Evolutionary conservation across 2,797 vertebrate genomes (phyloP).

Genomic region (Peromyscus eremicus): DNA sequence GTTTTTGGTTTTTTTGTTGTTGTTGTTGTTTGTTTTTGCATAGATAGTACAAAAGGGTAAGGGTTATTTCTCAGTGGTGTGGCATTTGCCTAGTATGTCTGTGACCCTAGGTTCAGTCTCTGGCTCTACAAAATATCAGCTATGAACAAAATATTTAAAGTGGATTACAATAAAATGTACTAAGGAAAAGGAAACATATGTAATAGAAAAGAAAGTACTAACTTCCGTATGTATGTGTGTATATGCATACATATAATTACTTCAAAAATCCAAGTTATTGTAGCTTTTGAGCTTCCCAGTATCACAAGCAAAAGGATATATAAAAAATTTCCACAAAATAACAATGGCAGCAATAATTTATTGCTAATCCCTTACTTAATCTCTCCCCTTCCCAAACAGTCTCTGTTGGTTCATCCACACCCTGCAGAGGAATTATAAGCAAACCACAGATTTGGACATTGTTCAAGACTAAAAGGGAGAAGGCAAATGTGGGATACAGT

Average conservation of each 20-base stretch:
- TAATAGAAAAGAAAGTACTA: background rate
- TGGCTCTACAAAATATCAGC: background rate
- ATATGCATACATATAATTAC: background rate
- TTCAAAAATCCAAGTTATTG: constrained; percentile 42
- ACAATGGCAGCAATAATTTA: background rate
- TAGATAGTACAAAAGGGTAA: background rate
- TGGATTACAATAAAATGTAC: background rate
- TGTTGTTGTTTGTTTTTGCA: no score
- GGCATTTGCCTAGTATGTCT: background rate
- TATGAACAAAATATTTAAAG: background rate
- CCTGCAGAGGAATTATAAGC: background rate
- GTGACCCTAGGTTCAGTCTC: background rate
- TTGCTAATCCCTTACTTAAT: background rate
- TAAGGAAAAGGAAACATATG: background rate
- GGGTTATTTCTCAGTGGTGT: background rate
- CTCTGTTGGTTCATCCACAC: background rate
- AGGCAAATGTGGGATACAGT: background rate
- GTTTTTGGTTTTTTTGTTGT: no score
- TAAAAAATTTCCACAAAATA: background rate
- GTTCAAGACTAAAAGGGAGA: background rate
- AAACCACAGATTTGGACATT: background rate
- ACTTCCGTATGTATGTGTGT: background rate
- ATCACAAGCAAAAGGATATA: background rate
- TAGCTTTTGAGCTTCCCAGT: background rate
- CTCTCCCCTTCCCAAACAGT: constrained; percentile 3